Percentiles rank a stretch among this genome's conserved stretches.
These are phyloP conservation scores for Ciconia maguari DNA, from an alignment of 2,113 vertebrate genomes.

Conservation along the genomic window DNA sequence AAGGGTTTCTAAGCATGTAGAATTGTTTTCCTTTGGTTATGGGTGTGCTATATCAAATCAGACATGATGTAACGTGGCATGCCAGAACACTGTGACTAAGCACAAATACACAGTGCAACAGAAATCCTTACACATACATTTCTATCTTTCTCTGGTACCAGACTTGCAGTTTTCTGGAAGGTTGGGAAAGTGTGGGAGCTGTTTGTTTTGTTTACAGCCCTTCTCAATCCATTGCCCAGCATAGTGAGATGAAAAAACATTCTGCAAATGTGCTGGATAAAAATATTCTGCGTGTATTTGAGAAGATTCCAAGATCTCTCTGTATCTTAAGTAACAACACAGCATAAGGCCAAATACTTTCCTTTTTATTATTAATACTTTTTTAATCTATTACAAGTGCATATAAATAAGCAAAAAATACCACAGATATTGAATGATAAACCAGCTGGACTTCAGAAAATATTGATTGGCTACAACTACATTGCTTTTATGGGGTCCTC, in stretches of 20 bases:
- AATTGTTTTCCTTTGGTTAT: background rate
- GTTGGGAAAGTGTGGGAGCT: background rate
- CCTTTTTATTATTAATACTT: background rate
- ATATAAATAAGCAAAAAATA: background rate
- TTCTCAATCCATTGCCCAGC: background rate
- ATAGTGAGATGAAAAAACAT: background rate
- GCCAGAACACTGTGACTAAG: background rate
- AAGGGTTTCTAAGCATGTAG: background rate
- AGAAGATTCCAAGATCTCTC: background rate
- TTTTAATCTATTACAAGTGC: background rate
- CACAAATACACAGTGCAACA: background rate
- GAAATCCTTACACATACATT: background rate
- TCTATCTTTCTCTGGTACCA: background rate
- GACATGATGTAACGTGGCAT: background rate
- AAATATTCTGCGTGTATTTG: background rate
- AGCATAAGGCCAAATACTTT: background rate
- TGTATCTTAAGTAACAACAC: background rate
- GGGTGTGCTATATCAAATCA: background rate
- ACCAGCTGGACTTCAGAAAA: background rate
- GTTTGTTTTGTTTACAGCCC: background rate
- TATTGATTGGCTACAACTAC: background rate
- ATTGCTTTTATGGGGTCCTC: background rate
- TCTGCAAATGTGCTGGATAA: background rate
- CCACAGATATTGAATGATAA: background rate
- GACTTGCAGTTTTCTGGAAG: background rate